Base-by-base conservation (phyloP, 2,888 invertebrate species). In the Macrophya alboannulata region DNA sequence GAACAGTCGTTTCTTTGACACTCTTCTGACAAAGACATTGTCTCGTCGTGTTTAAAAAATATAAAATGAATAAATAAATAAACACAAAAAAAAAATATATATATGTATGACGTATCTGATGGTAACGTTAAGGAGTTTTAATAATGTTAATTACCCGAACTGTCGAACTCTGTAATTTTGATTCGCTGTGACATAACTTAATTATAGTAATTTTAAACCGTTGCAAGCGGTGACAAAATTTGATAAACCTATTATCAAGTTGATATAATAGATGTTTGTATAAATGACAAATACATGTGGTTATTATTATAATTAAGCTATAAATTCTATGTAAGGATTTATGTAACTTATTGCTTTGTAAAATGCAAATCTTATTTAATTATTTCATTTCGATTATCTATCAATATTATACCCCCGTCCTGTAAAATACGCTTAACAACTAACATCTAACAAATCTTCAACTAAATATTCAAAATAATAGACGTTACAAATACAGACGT, bases 301-400 rank as follows among this genome's bases (percentile, higher is more conserved):
- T 81, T 83, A 83, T 83, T 83, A 83, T 71, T 83, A 83, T 48
- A 71, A 81, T 51, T 68, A 81, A 62, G 21, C 17, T 68, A 83
- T 84, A 62, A 87, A 83, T 85, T 62, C 31, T 90, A 87, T 90
- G 88, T 90, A 90, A 87, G 88, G 85, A 89, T 87, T 85, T 90
- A 90, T 93, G 93, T 93, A 93, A 93, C 92, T 93, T 93, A 93
- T 93, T 93, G 93, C 93, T 93, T 93, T 93, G 93, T 93, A 93
- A 92, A 93, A 93, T 93, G 93, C 93, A 93, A 90, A 93, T 91
- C 91, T 92, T 93, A 93, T 93, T 93, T 93, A 93, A 93, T 93
- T 93, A 92, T 83, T 31, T 83, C 83, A 31, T n/a, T 43, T n/a
- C 8, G 9, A 40, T 31, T 62, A 40, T 59, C 40, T 79, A 1